phyloP scores from a whole-genome alignment of 2,113 vertebrate genomes.

The Panthera uncia region DNA sequence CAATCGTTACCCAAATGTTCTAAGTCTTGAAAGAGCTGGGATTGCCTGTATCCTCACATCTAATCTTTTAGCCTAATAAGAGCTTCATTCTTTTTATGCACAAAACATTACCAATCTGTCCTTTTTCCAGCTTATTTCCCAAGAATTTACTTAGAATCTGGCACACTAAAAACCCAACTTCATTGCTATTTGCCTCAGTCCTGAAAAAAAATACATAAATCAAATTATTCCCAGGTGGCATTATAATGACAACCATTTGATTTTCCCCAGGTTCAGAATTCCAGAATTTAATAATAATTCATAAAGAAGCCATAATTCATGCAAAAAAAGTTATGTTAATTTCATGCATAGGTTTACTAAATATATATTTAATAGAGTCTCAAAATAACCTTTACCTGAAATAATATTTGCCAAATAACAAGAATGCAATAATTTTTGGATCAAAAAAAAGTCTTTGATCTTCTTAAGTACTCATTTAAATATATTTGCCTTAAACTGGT shows the following conservation, averaged over 20 bases:
- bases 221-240: not conserved
- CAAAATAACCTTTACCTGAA: not conserved
- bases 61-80: slow-evolving; percentile 91
- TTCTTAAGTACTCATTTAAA: not conserved
- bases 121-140: slow-evolving; percentile 91
- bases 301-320: not conserved
- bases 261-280: not conserved
- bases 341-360: not conserved
- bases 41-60: slow-evolving; percentile 92
- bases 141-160: slow-evolving; percentile 93
- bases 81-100: slow-evolving; percentile 90
- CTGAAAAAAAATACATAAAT: slow-evolving; percentile 69
- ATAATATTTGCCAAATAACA: not conserved
- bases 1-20: slow-evolving; percentile 89
- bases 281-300: not conserved
- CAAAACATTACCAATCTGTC: slow-evolving; percentile 92
- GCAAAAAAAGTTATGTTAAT: not conserved
- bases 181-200: slow-evolving; percentile 87
- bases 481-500: not conserved
- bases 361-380: not conserved
- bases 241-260: not conserved
- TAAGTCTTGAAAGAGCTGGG: slow-evolving; percentile 90
- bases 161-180: slow-evolving; percentile 90
- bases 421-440: not conserved
- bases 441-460: not conserved